These are phyloP conservation scores for Stylophora pistillata DNA, from an alignment of 64 coral and sea anemone genomes.

Conservation along the genomic window DNA sequence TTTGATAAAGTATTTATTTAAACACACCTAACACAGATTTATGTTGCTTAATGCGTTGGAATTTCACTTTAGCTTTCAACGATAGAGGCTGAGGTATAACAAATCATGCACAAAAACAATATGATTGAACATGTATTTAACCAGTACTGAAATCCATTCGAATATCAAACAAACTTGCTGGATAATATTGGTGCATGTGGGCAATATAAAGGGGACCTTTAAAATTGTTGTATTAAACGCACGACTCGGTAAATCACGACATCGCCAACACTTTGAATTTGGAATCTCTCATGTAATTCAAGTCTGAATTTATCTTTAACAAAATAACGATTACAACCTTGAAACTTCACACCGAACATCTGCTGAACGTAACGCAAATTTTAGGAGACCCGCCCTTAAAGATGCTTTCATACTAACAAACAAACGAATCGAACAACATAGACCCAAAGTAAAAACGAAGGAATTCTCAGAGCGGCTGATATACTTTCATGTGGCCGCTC, in stretches of 20 bases:
- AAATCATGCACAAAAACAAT: slow-evolving; percentile 24
- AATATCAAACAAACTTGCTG: slow-evolving; percentile 27
- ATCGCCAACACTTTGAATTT: neutral
- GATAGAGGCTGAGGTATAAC: neutral
- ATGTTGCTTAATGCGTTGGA: neutral
- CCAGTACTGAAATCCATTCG: neutral
- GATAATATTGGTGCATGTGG: neutral
- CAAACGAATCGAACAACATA: too few species aligned
- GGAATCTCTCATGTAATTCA: neutral
- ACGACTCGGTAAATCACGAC: neutral
- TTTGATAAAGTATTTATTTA: too few species aligned
- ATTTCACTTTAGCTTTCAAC: slow-evolving; percentile 4
- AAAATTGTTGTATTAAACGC: neutral
- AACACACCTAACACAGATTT: neutral
- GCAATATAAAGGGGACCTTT: neutral
- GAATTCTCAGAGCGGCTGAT: neutral
- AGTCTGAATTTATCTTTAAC: neutral
- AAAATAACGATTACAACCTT: neutral
- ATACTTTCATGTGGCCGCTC: neutral
- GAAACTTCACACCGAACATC: neutral
- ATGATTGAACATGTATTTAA: slow-evolving; percentile 2
- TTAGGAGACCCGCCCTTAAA: neutral
- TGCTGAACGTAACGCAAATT: neutral
- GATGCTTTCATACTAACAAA: neutral
- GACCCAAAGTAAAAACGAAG: neutral